These are phyloP conservation scores for Poecilia velifera DNA, from an alignment of 2,797 vertebrate genomes.

Conservation along the genomic window DNA sequence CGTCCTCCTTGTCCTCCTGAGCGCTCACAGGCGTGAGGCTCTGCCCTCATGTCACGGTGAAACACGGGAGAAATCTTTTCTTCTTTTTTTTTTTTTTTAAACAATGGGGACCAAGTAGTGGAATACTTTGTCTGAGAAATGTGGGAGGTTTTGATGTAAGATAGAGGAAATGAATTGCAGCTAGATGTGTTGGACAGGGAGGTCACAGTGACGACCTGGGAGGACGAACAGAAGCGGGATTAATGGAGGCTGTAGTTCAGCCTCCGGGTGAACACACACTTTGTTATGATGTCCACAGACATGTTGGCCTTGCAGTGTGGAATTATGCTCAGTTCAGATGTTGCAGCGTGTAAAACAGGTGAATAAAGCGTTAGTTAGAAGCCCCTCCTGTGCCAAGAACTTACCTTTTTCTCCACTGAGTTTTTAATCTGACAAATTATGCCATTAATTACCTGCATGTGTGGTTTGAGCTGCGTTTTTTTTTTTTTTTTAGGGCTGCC, in stretches of 20 bases:
- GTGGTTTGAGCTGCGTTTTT: neutral
- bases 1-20: neutral
- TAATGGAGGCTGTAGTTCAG: neutral
- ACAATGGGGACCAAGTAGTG: constrained; percentile 32
- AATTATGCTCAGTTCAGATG: neutral
- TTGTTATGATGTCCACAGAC: neutral
- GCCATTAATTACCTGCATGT: neutral
- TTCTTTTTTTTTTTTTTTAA: constrained; percentile 3
- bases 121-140: constrained; percentile 33
- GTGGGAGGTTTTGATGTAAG: constrained; percentile 54
- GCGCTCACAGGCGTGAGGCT: neutral
- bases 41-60: constrained; percentile 8
- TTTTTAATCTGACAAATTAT: neutral
- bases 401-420: neutral
- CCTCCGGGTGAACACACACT: neutral
- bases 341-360: constrained; percentile 6
- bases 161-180: constrained; percentile 51
- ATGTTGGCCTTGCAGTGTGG: neutral
- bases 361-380: neutral
- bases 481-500: constrained; percentile 12
- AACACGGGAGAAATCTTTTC: constrained; percentile 1
- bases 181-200: constrained; percentile 61
- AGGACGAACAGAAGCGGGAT: neutral
- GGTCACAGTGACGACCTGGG: constrained; percentile 5
- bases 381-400: constrained; percentile 3